phyloP scores from a whole-genome alignment of 2,113 vertebrate genomes.

The Addax nasomaculatus region DNA sequence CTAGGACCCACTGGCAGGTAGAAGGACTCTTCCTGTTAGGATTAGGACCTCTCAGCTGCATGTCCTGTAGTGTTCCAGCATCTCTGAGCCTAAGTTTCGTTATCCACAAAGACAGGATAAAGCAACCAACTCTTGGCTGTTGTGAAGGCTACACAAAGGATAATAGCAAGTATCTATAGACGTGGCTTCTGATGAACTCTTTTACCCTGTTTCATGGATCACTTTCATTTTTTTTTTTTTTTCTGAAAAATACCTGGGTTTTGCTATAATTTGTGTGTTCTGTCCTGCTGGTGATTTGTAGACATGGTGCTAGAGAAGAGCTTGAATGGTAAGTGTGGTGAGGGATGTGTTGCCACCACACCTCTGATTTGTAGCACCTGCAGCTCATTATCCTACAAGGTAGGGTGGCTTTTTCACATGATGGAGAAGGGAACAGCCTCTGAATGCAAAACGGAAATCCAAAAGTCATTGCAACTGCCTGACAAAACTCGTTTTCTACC shows the following conservation, averaged over 20 bases:
- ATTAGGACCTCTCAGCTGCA: background rate
- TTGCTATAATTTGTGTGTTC: background rate
- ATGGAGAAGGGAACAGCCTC: background rate
- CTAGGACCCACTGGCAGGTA: background rate
- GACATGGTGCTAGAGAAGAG: background rate
- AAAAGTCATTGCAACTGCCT: background rate
- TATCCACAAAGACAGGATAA: background rate
- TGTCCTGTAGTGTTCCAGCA: background rate
- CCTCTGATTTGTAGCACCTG: background rate
- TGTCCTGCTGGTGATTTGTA: background rate
- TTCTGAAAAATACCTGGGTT: background rate
- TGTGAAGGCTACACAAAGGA: background rate
- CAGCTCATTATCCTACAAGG: background rate
- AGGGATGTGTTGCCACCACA: background rate
- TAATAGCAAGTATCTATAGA: background rate
- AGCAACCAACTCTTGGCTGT: background rate
- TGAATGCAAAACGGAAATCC: background rate
- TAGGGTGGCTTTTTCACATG: background rate
- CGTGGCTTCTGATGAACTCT: background rate
- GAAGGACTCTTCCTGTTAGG: background rate
- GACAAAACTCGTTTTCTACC: background rate
- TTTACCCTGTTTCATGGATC: background rate
- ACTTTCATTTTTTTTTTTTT: background rate
- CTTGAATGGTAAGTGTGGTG: background rate
- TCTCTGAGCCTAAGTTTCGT: background rate